Conservation (phyloP, 2,113 vertebrate genomes). For the Etia nguti region DNA sequence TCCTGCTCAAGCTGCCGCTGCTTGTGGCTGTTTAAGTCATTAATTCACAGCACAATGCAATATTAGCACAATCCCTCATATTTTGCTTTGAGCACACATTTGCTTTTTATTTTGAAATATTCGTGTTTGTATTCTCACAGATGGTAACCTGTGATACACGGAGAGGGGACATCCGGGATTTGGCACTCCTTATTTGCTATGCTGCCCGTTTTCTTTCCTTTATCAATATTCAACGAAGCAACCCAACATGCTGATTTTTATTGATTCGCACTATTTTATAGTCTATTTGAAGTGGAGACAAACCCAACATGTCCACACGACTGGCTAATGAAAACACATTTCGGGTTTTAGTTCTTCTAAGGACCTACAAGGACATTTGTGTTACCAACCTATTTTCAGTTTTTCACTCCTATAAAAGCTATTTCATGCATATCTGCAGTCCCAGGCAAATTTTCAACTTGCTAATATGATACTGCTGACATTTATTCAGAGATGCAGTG, state of each 20-base stretch:
- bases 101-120: background rate
- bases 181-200: background rate
- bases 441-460: conserved; percentile 13
- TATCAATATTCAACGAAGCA: conserved; percentile 17
- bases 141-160: conserved; percentile 42
- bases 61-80: conserved; percentile 10
- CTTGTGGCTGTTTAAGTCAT: background rate
- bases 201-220: conserved; percentile 25
- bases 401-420: background rate
- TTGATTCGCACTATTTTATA: conserved; percentile 31
- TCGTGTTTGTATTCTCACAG: conserved; percentile 30
- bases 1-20: background rate
- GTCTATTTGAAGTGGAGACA: conserved; percentile 14
- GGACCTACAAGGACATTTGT: background rate
- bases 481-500: conserved; percentile 42
- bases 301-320: background rate
- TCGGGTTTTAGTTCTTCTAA: background rate
- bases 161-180: background rate
- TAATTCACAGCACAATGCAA: conserved; percentile 6
- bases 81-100: background rate
- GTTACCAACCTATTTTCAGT: background rate
- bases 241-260: conserved; percentile 47
- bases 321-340: conserved; percentile 31
- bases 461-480: conserved; percentile 33
- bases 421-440: conserved; percentile 22